Base-by-base conservation (phyloP, 2,113 vertebrate species). In the Pionites leucogaster region DNA sequence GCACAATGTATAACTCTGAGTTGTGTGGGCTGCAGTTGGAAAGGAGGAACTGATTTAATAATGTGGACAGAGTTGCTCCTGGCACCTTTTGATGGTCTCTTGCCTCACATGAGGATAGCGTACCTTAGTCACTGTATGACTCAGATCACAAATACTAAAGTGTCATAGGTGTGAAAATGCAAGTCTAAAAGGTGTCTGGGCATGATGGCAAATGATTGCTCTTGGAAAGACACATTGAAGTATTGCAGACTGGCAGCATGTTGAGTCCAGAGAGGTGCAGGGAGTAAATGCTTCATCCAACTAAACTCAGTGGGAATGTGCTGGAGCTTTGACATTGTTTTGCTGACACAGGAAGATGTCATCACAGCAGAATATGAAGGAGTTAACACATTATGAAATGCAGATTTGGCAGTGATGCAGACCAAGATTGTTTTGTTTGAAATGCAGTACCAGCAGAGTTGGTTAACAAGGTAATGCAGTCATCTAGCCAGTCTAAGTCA, bases 321-420 rank as follows among this genome's bases (percentile, higher is more conserved):
- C 11, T 60, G 68, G 70, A 81, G 95, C 60, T 70, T 88, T 23
- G 4, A 7, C 6, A 6, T 17, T 23, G 47, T 96, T 96, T 82
- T 95, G 95, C 96, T 96, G 92, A 96, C 93, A 93, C 14, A 18
- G 60, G 76, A 70, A 88, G 80, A 93, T 96, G 88, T 64, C 90
- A 95, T 95, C 92, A 6, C 50, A 71, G 76, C 86, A 93, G 87
- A 83, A 86, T 83, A 92, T 41, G 79, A 91, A 96, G 94, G 92
- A 97, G 92, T 81, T 90, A 94, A 93, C 86, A 77, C 52, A 24
- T 94, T 86, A 81, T 94, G 95, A 97, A 95, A 97, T 50, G 42
- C 15, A 42, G 41, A 39, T 92, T 90, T 94, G 90, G 77, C 88
- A 90, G 72, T 55, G 85, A 69, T 87, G 70, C 68, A 87, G 74